These are phyloP conservation scores for Slavum lentiscoides DNA, from an alignment of 2,888 invertebrate species.

Conservation along the genomic window DNA sequence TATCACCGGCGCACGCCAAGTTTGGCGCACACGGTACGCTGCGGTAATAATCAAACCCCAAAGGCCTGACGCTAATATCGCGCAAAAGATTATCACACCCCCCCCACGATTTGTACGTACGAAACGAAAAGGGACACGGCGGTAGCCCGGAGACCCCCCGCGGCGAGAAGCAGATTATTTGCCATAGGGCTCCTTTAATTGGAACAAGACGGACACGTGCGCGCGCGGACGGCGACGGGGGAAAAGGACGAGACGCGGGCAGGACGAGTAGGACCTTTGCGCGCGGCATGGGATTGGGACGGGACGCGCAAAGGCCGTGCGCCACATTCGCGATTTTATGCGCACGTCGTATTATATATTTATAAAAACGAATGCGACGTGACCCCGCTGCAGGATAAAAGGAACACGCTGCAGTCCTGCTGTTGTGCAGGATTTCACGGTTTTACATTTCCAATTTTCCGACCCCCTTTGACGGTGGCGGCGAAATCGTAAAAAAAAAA, in stretches of 20 bases:
- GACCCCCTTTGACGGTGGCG: conserved; percentile 36
- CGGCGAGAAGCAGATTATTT: conserved; percentile 40
- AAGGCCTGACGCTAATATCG: conserved; percentile 49
- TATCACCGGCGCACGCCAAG: background rate
- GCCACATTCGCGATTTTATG: conserved; percentile 35
- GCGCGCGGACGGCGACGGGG: conserved; percentile 1
- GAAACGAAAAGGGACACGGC: conserved; percentile 5
- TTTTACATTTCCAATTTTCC: conserved; percentile 53
- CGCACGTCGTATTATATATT: background rate
- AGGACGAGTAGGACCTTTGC: too few species aligned
- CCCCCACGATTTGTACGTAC: conserved; percentile 33
- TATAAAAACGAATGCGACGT: background rate
- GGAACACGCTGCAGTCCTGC: conserved; percentile 20
- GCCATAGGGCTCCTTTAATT: conserved; percentile 46
- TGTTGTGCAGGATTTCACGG: conserved; percentile 49
- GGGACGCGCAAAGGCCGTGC: background rate
- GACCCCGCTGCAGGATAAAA: conserved; percentile 54
- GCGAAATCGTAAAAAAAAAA: conserved; percentile 49
- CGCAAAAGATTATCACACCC: conserved; percentile 47
- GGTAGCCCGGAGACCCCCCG: conserved; percentile 20
- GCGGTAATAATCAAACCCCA: conserved; percentile 33
- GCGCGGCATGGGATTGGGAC: too few species aligned
- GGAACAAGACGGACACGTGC: conserved; percentile 50
- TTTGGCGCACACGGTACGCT: too few species aligned
- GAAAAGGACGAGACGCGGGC: too few species aligned